A percentile compares a stretch with the other conserved stretches of the same genome.
These are phyloP conservation scores for Magallana angulata DNA, from an alignment of 1,140 invertebrate genomes.

Conservation along the genomic window DNA sequence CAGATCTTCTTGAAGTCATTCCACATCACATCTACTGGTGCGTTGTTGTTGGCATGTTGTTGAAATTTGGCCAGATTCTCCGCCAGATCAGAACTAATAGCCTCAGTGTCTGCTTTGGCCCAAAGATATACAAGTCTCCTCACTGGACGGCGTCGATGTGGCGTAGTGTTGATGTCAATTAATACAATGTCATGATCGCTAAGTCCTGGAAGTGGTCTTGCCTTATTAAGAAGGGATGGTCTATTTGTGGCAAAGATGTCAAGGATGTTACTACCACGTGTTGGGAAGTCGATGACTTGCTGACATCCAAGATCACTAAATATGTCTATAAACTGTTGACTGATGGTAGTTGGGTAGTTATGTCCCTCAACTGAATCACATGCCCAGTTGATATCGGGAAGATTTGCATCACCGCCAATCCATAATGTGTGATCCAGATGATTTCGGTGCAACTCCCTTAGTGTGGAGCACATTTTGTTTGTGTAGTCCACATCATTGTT, in stretches of 20 bases:
- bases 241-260: slow-evolving; percentile 31
- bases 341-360: background rate
- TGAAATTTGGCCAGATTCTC: background rate
- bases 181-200: slow-evolving; percentile 35
- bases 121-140: slow-evolving; percentile 32
- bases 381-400: background rate
- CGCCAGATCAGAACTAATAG: background rate
- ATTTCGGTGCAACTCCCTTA: too few relatives aligned
- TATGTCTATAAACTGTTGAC: background rate
- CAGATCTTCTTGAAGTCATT: background rate
- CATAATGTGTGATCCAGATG: too few relatives aligned
- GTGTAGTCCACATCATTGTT: too few relatives aligned
- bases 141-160: background rate
- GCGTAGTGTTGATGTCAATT: background rate
- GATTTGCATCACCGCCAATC: too few relatives aligned
- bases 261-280: slow-evolving; percentile 5
- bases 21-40: slow-evolving; percentile 26
- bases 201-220: background rate
- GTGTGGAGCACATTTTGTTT: too few relatives aligned
- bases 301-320: background rate
- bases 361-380: background rate
- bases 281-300: background rate
- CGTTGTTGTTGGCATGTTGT: background rate
- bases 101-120: slow-evolving; percentile 37
- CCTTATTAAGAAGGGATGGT: background rate